phyloP scores from a whole-genome alignment of 2,888 invertebrate species.

The Nomada ruficornis region DNA sequence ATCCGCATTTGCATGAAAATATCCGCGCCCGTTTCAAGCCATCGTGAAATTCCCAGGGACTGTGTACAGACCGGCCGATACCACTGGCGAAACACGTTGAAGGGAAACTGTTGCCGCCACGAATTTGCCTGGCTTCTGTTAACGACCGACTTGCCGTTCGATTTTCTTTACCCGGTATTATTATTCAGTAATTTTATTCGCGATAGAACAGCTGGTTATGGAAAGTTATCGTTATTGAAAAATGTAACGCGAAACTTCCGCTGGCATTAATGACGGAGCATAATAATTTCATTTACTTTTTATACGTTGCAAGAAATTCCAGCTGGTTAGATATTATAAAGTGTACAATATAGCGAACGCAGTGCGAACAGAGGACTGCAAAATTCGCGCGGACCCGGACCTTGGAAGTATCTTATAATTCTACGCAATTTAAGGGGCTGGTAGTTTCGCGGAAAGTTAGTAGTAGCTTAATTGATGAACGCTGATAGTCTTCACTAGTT shows the following conservation, averaged over 20 bases:
- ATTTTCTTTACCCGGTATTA: not conserved
- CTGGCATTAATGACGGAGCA: not conserved
- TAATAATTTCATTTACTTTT: too few relatives aligned
- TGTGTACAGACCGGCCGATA: slow-evolving; percentile 7
- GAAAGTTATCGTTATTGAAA: not conserved
- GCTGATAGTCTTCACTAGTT: slow-evolving; percentile 23
- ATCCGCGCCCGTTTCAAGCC: slow-evolving; percentile 47
- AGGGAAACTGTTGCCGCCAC: not conserved
- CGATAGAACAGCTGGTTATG: too few relatives aligned
- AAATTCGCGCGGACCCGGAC: too few relatives aligned
- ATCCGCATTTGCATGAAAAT: slow-evolving; percentile 73
- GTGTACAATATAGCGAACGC: too few relatives aligned
- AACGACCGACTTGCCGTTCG: not conserved
- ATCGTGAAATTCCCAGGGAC: slow-evolving; percentile 25
- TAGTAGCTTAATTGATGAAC: slow-evolving; percentile 29
- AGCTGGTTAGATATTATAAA: too few relatives aligned
- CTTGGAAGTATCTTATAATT: not conserved
- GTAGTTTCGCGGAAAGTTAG: not conserved
- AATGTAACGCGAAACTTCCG: not conserved
- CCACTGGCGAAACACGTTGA: not conserved
- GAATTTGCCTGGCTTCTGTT: not conserved
- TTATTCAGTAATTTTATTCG: not conserved
- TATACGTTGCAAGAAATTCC: too few relatives aligned
- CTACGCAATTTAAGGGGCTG: not conserved
- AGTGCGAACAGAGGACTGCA: too few relatives aligned